Evolutionary conservation across 2,113 vertebrate genomes (phyloP).

Genomic region (Otolemur garnettii): DNA sequence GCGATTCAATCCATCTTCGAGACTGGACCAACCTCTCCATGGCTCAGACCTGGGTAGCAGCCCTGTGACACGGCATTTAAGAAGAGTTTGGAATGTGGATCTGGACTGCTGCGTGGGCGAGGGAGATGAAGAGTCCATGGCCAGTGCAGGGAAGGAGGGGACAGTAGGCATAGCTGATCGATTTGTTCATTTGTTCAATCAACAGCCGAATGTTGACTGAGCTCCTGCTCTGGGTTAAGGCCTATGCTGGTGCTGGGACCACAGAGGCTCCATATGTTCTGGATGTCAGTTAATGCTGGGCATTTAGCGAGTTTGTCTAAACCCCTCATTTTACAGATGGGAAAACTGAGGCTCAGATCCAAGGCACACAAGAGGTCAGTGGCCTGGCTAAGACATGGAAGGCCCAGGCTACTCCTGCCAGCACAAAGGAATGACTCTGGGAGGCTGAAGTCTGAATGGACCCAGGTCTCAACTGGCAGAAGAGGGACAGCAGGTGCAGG

Average conservation of each 20-base stretch:
- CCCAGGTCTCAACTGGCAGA: background rate
- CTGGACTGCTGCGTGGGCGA: background rate
- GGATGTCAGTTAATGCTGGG: background rate
- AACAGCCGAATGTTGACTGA: background rate
- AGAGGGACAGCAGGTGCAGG: background rate
- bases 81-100: background rate
- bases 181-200: background rate
- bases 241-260: background rate
- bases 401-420: background rate
- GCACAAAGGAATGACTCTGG: background rate
- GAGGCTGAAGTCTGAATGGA: background rate
- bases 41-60: background rate
- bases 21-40: background rate
- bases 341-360: background rate
- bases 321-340: background rate
- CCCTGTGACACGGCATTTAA: accelerated
- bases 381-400: background rate
- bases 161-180: background rate
- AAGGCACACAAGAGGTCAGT: background rate
- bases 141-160: background rate
- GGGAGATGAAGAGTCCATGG: background rate
- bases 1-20: background rate
- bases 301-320: background rate
- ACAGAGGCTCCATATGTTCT: background rate
- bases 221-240: background rate